Conservation (phyloP, 2,113 vertebrate species). For the Macquaria ambigua region DNA sequence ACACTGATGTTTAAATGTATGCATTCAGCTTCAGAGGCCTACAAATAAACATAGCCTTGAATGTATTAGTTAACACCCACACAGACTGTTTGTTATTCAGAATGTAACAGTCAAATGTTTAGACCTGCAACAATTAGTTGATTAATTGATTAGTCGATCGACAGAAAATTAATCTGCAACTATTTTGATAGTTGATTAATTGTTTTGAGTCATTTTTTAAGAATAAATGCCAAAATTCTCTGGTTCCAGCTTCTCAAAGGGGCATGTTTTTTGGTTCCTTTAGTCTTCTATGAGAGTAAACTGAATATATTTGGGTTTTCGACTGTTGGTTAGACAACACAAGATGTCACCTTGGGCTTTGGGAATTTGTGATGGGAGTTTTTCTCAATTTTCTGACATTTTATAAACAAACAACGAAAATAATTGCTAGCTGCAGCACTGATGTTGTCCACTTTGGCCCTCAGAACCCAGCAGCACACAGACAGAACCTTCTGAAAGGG, state of each 20-base stretch:
- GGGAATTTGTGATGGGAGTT: background rate
- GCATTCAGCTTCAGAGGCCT: background rate
- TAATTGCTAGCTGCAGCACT: background rate
- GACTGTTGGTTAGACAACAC: background rate
- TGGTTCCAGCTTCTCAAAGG: background rate
- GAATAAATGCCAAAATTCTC: background rate
- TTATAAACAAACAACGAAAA: background rate
- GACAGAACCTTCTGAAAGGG: constrained; percentile 83
- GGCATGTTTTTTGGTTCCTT: background rate
- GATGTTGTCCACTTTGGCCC: constrained; percentile 31
- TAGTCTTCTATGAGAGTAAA: background rate
- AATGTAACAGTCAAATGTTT: background rate
- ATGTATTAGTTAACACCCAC: background rate
- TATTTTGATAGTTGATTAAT: background rate
- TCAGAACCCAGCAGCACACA: constrained; percentile 90
- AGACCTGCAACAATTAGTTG: background rate
- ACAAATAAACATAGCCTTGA: background rate
- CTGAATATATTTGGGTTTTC: background rate
- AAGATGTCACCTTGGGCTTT: background rate
- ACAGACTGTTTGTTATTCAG: background rate
- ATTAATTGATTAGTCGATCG: too few relatives aligned
- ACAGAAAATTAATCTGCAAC: too few relatives aligned
- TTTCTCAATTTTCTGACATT: background rate
- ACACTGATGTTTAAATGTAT: background rate
- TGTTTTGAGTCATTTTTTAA: background rate